phyloP scores from a whole-genome alignment of 1,140 invertebrate genomes.

The Dysdera silvatica region DNA sequence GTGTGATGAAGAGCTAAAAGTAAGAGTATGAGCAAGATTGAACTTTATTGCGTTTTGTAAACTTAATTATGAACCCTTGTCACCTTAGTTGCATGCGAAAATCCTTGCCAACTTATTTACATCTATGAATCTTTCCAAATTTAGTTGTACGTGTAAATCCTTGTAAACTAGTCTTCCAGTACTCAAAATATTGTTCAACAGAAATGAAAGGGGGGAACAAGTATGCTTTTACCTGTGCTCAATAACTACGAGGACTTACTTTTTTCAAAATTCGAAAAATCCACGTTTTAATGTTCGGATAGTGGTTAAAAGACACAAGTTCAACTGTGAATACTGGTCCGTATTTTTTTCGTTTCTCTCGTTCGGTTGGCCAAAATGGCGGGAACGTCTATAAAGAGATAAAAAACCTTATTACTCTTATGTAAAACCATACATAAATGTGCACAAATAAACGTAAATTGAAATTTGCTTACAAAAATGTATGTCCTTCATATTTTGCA shows the following conservation, averaged over 20 bases:
- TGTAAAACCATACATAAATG: not conserved
- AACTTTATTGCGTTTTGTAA: too few species aligned
- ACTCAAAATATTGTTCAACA: not conserved
- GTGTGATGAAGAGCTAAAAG: too few species aligned
- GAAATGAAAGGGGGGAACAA: not conserved
- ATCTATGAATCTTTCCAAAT: too few species aligned
- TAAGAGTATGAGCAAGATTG: too few species aligned
- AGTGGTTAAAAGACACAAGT: constrained; percentile 85
- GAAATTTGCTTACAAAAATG: not conserved
- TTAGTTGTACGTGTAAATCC: too few species aligned
- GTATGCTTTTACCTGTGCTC: too few species aligned
- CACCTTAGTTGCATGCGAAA: too few species aligned
- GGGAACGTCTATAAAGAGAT: constrained; percentile 63
- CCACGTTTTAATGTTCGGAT: constrained; percentile 91
- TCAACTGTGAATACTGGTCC: constrained; percentile 92
- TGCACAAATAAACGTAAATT: not conserved
- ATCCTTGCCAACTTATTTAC: too few species aligned
- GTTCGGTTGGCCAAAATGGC: constrained; percentile 80
- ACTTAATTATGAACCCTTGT: too few species aligned
- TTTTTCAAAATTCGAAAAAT: constrained; percentile 95
- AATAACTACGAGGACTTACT: too few species aligned
- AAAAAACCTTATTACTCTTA: not conserved
- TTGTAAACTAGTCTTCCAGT: too few species aligned
- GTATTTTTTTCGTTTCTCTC: constrained; percentile 80
- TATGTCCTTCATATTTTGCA: too few species aligned